A percentile compares a stretch with the other conserved stretches of the same genome.
Evolutionary conservation across 2,797 vertebrate genomes (phyloP).

Genomic region (Triplophysa bombifrons): DNA sequence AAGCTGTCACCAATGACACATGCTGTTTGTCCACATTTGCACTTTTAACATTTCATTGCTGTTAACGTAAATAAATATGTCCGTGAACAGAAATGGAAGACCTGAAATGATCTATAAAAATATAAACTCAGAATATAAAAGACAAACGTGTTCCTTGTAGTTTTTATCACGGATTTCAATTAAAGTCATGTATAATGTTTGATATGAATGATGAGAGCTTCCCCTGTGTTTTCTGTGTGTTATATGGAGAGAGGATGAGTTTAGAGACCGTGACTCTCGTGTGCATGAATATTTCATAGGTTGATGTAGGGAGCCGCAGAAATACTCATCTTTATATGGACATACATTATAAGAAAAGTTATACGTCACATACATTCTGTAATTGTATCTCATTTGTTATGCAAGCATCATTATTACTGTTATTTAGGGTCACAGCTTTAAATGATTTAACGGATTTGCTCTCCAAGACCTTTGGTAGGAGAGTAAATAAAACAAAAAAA

Average conservation of each 20-base stretch:
- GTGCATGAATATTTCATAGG: slow-evolving; percentile 60
- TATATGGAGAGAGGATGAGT: slow-evolving; percentile 1
- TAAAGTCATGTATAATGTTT: neutral
- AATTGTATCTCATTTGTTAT: too few relatives aligned
- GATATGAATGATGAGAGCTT: neutral
- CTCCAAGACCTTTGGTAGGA: too few relatives aligned
- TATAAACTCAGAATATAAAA: slow-evolving; percentile 10
- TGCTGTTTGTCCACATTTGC: slow-evolving; percentile 14
- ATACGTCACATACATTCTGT: too few relatives aligned
- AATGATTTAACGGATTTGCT: too few relatives aligned
- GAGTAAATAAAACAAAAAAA: too few relatives aligned
- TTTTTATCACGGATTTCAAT: neutral
- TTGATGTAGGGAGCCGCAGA: slow-evolving; percentile 44
- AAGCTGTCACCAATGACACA: neutral
- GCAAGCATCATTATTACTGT: too few relatives aligned
- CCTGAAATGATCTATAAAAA: slow-evolving; percentile 33
- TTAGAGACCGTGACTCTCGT: slow-evolving; percentile 27
- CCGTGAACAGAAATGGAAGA: slow-evolving; percentile 26
- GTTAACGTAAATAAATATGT: slow-evolving; percentile 24
- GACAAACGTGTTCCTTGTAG: neutral
- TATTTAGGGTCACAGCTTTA: too few relatives aligned
- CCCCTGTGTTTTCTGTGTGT: neutral
- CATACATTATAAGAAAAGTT: too few relatives aligned
- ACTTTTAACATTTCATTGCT: slow-evolving; percentile 40
- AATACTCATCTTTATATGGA: slow-evolving; percentile 47